These are phyloP conservation scores for Noctua janthina DNA, from an alignment of 2,888 invertebrate genomes.

Conservation along the genomic window DNA sequence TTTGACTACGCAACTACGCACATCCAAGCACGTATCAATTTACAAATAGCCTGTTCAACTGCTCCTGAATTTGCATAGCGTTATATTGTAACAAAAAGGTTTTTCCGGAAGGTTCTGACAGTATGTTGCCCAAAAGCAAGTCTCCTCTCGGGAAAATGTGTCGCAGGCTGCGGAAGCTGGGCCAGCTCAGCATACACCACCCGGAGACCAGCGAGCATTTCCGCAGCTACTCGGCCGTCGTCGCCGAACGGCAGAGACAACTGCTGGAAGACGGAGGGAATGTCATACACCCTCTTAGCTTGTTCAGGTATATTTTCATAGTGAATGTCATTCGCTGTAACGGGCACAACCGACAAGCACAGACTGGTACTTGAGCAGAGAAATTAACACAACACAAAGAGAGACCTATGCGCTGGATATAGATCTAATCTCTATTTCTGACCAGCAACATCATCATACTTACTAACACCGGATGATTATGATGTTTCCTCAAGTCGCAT, in stretches of 20 bases:
- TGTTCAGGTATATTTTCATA: constrained; percentile 72
- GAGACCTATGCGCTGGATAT: not conserved
- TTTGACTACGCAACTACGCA: not conserved
- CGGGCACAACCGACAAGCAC: not conserved
- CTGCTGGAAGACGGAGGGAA: constrained; percentile 67
- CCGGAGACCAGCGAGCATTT: constrained; percentile 74
- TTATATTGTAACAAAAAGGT: not conserved
- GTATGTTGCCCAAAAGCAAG: constrained; percentile 69
- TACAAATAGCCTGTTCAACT: not conserved
- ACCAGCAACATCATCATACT: not conserved
- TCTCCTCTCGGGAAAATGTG: constrained; percentile 32
- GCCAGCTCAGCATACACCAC: constrained; percentile 74
- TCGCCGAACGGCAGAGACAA: constrained; percentile 77
- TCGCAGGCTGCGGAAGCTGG: constrained; percentile 67
- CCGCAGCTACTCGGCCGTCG: constrained; percentile 76
- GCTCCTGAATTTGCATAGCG: not conserved
- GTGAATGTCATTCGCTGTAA: not conserved
- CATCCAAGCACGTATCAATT: not conserved
- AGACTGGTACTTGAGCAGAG: not conserved
- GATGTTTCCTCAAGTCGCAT: not conserved
- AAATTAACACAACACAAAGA: not conserved
- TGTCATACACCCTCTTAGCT: constrained; percentile 79
- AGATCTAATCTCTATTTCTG: not conserved
- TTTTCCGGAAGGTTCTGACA: constrained; percentile 71
- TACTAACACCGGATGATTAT: not conserved